Conservation (phyloP, 1,140 invertebrate genomes). For the Zelostemma sp. region DNA sequence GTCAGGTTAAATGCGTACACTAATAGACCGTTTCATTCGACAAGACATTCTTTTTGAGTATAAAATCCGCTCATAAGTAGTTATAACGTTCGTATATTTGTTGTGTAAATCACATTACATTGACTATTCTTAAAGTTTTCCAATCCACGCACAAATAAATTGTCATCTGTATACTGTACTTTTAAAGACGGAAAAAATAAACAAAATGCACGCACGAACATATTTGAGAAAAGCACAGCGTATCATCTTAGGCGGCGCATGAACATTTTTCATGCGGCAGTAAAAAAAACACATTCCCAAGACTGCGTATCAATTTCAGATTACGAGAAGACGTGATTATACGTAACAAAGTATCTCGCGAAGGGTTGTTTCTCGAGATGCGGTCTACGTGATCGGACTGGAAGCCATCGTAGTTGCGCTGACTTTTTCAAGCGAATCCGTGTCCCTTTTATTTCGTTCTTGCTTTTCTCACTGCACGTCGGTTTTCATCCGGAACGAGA, state of each 20-base stretch:
- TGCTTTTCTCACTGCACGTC: no score
- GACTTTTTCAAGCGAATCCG: conserved; percentile 28
- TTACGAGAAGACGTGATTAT: conserved; percentile 45
- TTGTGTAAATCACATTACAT: no score
- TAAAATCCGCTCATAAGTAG: neutral
- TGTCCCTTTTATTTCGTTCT: neutral
- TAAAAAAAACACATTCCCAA: conserved; percentile 44
- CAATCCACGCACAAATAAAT: neutral
- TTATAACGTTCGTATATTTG: no score
- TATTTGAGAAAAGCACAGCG: no score
- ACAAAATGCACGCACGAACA: no score
- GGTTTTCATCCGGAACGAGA: no score
- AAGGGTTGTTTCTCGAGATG: conserved; percentile 46
- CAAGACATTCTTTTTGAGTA: neutral
- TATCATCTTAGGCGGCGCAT: no score
- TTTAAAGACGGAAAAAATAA: conserved; percentile 16
- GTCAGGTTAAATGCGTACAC: no score
- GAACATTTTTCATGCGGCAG: conserved; percentile 42
- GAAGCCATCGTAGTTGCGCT: conserved; percentile 10
- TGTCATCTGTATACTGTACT: neutral
- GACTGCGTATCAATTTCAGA: conserved; percentile 47
- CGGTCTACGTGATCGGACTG: conserved; percentile 43
- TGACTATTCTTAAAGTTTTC: no score
- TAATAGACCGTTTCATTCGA: neutral
- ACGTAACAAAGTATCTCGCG: conserved; percentile 36